Evolutionary conservation across 1,140 invertebrate species (phyloP).

Genomic region (Microplitis demolitor): DNA sequence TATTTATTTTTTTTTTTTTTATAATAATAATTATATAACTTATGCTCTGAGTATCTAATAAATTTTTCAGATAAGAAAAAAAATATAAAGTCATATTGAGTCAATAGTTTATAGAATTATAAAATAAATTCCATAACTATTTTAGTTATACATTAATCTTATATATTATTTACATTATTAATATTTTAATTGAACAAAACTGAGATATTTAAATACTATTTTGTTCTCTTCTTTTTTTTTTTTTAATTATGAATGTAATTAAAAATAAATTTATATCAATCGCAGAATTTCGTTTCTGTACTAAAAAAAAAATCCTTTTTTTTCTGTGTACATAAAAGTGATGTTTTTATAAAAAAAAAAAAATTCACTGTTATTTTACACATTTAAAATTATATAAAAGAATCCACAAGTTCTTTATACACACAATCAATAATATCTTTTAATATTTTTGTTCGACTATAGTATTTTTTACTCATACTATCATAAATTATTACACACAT

Average conservation of each 20-base stretch:
- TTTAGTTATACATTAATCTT: not conserved
- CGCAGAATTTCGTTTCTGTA: too few species aligned
- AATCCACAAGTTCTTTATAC: not conserved
- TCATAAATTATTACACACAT: slow-evolving; percentile 23
- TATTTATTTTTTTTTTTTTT: not conserved
- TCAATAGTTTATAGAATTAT: not conserved
- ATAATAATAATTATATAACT: not conserved
- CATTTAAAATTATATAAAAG: too few species aligned
- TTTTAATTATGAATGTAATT: too few species aligned
- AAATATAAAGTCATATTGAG: not conserved
- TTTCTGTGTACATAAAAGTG: too few species aligned
- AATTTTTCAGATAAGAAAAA: not conserved
- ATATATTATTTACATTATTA: not conserved
- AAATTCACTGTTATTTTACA: too few species aligned
- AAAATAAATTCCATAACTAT: not conserved
- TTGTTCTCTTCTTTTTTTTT: too few species aligned
- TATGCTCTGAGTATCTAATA: not conserved
- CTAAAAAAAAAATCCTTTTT: too few species aligned
- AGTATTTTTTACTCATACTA: not conserved
- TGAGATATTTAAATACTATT: not conserved
- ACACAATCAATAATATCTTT: slow-evolving; percentile 1
- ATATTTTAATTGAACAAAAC: not conserved
- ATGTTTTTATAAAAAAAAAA: too few species aligned
- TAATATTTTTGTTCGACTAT: not conserved
- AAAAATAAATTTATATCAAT: too few species aligned